Evolutionary conservation across 2,113 vertebrate species (phyloP), one percentile per base, ranked within the genome.

Genomic region (Tichodroma muraria): DNA sequence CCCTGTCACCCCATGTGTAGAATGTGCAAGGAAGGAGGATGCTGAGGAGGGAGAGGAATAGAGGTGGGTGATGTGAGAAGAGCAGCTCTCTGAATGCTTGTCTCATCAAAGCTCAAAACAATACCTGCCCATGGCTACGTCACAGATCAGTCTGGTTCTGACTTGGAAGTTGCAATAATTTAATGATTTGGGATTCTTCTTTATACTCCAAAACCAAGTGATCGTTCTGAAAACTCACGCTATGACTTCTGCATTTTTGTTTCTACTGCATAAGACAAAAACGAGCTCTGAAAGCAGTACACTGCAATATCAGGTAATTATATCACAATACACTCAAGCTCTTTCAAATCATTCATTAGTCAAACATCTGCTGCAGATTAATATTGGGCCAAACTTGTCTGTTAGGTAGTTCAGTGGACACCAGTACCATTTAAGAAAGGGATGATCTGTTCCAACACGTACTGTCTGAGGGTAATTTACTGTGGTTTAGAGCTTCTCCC

Each of bases 321-420:
- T 84, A 69, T 91, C 37, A 15, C 83, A 92, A 61, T 27, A 79
- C 16, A 25, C 45, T 91, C 80, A 49, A 78, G 77, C 61, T 83
- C 61, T 83, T 91, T 60, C 89, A 70, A 93, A 90, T 88, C 42
- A 81, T 88, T 91, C 70, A 42, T 89, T 80, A 94, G 85, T 61
- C 71, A 69, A 78, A 94, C 88, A 92, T 90, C 90, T 95, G 90
- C 82, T 93, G 80, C 72, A 92, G 93, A 93, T 95, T 60, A 70
- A 90, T 81, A 72, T 18, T 28, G 80, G 80, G 57, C 65, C 80
- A 95, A 84, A 88, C 23, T 69, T 73, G 40, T 83, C 82, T 53
- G 23, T 21, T 60, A 68, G 64, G 69, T 60, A 64, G 69, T 65
- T 91, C 57, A 49, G 8, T 64, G 45, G 88, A 53, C 76, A 93